Evolutionary conservation across 2,888 invertebrate species (phyloP).

Genomic region (Mantis religiosa): DNA sequence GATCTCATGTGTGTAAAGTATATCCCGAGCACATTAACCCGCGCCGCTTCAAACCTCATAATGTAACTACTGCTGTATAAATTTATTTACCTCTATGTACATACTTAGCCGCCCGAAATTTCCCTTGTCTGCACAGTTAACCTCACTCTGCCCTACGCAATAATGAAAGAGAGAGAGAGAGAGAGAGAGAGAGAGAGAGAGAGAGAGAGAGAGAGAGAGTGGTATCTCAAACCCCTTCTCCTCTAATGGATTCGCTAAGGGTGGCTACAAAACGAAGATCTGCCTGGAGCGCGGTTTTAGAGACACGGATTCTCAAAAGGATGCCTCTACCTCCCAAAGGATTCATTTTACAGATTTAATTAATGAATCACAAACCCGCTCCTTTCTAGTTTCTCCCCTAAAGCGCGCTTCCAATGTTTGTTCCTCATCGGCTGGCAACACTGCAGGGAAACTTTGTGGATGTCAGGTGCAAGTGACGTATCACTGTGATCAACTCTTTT

Average conservation of each 20-base stretch:
- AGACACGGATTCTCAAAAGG: neutral
- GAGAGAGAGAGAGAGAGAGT: neutral
- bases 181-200: neutral
- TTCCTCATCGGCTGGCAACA: neutral
- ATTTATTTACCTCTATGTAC: neutral
- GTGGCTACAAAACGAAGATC: neutral
- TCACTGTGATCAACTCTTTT: no score
- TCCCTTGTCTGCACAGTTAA: neutral
- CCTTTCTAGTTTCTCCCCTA: neutral
- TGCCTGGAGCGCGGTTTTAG: neutral
- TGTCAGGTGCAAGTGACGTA: no score
- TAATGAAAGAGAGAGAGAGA: neutral
- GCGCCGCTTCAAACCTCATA: neutral
- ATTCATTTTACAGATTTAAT: conserved; percentile 17
- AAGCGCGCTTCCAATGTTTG: neutral
- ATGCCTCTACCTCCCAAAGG: neutral
- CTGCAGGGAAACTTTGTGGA: neutral
- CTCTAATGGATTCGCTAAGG: neutral
- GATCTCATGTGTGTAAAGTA: neutral
- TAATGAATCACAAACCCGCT: conserved; percentile 7
- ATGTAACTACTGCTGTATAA: neutral
- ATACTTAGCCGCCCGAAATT: neutral
- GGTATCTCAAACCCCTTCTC: neutral
- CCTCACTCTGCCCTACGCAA: neutral
- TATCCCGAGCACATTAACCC: neutral